Evolutionary conservation across 2,888 invertebrate genomes (phyloP), one percentile per base, ranked within the genome.

Genomic region (Autographa gamma): DNA sequence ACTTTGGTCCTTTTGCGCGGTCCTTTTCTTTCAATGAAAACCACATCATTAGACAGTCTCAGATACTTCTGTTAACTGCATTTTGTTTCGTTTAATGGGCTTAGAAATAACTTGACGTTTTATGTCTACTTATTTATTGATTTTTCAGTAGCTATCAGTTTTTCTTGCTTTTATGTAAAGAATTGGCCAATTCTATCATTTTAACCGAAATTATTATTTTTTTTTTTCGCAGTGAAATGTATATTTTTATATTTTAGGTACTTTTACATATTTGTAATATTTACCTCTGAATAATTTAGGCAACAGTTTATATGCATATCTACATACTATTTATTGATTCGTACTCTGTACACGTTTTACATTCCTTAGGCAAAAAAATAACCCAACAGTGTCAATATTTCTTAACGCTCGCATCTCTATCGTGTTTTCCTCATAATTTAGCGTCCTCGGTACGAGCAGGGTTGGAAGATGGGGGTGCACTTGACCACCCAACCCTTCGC

Each of bases 401-500:
- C 77, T 80, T 80, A 78, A 64, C 71, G 77, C 69, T 19, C 63
- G 79, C 82, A 81, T 83, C 82, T 84, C 86, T 90, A 85, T 80
- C 73, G 74, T 82, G 86, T 90, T 91, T 91, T 87, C 83, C 85
- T 84, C 87, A 84, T 91, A 89, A 90, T 91, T 91, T 88, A 89
- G 88, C 90, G 86, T 86, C 87, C 86, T 87, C 87, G 48, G 48
- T 48, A 48, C 81, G 83, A 84, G 84, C 77, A 80, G 73, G 76
- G 80, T 78, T 77, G 81, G 80, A 79, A 82, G 82, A 80, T 71
- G 73, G 82, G 89, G 88, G 81, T 76, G 79, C 79, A 85, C 91
- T 90, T 89, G 90, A 89, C 89, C 90, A 87, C 88, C 91, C 77
- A 88, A 88, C 90, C 91, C 91, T 88, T 88, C 89, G 86, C 84